Conservation (phyloP, 2,113 vertebrate species). For the Andinoacara biseriatus region DNA sequence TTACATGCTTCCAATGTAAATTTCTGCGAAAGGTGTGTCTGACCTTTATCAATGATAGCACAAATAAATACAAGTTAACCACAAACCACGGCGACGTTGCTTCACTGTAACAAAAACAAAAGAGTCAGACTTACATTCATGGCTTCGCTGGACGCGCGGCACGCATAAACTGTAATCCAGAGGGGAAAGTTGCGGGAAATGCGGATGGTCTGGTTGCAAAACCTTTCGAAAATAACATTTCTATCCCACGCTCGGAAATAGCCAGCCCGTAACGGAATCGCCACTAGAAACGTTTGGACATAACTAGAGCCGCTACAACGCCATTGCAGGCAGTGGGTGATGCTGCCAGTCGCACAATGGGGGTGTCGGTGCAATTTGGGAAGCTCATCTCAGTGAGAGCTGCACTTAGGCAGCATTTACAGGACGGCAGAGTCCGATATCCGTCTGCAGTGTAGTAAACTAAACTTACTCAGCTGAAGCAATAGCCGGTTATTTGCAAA, state of each 20-base stretch:
- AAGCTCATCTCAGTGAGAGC: slow-evolving; percentile 37
- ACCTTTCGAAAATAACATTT: slow-evolving; percentile 40
- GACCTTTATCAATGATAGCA: not conserved
- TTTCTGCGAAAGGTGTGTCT: not conserved
- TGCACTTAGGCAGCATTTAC: slow-evolving; percentile 20
- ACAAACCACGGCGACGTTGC: slow-evolving; percentile 54
- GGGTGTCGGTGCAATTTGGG: slow-evolving; percentile 61
- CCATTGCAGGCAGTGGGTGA: slow-evolving; percentile 81
- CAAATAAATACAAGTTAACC: slow-evolving; percentile 60
- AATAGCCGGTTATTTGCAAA: not conserved
- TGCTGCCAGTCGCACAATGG: slow-evolving; percentile 70
- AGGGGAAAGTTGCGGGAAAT: slow-evolving; percentile 4
- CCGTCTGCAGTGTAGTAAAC: not conserved
- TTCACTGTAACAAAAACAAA: slow-evolving; percentile 77
- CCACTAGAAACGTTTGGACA: slow-evolving; percentile 66
- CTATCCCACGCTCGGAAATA: slow-evolving; percentile 38
- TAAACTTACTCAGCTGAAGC: not conserved
- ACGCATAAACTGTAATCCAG: slow-evolving; percentile 49
- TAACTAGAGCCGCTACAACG: slow-evolving; percentile 72
- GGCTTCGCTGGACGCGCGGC: slow-evolving; percentile 53
- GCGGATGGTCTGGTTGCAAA: slow-evolving; percentile 20
- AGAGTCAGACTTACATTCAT: slow-evolving; percentile 81
- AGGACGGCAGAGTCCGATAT: not conserved
- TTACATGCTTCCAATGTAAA: not conserved
- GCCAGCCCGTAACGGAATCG: slow-evolving; percentile 54